Base-by-base conservation (phyloP, 2,888 invertebrate genomes). In the Drosophila peninsularis region DNA sequence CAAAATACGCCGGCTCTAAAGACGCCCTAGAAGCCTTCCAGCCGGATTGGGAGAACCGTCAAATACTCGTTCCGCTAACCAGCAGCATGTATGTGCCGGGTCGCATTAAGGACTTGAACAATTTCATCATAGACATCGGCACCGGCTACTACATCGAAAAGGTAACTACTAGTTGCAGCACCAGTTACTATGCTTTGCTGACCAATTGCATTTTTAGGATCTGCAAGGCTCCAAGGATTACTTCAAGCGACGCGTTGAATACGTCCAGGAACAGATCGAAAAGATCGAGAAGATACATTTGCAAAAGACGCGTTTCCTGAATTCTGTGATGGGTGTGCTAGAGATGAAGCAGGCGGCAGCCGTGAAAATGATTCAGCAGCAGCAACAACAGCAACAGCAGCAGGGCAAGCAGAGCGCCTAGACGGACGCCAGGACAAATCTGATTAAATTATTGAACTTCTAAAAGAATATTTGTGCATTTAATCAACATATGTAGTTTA, bases 31-130 rank as follows among this genome's bases (percentile, higher is more conserved):
- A 96, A 70, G 96, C 96, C 93, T 94, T 98, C 62, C 95, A 94
- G 47, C 95, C 96, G 0, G 95, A 95, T 24, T 94, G 95, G 72
- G 95, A 96, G 90, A 96, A 97, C 86, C 97, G 96, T 90, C 95
- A 96, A 63, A 96, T 99, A 78, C 93, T 99, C 21, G 98, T 99
- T 17, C 99, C 99, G 1, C 93, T 99, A 14, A 98, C 99, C 14
- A 97, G 97, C 85, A 99, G 99, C 86, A 98, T 99, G 96, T 99
- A 99, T 93, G 98, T 99, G 44, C 97, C 98, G 42, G 99, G 99
- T 3, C 95, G 95, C 84, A 94, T 99, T 65, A 94, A 95, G 70
- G 96, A 98, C 90, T 95, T 96, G 36, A 95, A 97, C 58, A 96
- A 96, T 91, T 98, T 98, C 57, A 94, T 99, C 34, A 96, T 99